Conservation (phyloP, 2,113 vertebrate species). For the Lontra canadensis region DNA sequence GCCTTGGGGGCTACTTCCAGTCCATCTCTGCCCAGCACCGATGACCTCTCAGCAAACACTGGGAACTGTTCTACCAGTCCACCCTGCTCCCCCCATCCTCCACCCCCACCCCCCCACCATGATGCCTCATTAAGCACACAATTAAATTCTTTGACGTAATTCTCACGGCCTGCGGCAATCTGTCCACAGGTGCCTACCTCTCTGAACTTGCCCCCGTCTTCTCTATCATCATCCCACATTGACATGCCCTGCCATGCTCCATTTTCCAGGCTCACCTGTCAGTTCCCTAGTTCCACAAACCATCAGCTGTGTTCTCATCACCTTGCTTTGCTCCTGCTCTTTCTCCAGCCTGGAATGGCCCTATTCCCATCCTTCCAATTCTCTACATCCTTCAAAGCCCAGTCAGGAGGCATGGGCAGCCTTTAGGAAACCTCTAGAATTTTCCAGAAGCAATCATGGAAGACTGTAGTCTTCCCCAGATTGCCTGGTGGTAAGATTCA, state of each 20-base stretch:
- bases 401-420: rapidly evolving
- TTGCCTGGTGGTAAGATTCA: neutral
- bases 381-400: neutral
- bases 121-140: neutral
- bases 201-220: neutral
- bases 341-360: neutral
- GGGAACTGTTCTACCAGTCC: neutral
- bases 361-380: neutral
- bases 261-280: neutral
- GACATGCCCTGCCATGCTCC: neutral
- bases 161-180: neutral
- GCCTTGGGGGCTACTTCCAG: neutral
- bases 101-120: no score
- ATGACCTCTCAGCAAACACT: neutral
- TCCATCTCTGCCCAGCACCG: neutral
- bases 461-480: neutral
- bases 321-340: neutral
- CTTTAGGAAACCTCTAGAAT: neutral
- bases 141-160: neutral
- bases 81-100: neutral
- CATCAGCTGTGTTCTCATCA: no score
- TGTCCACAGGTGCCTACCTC: rapidly evolving
- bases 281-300: neutral
- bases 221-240: neutral
- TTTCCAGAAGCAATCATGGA: neutral